Evolutionary conservation across 2,888 invertebrate species (phyloP).

Genomic region (Ormia ochracea): DNA sequence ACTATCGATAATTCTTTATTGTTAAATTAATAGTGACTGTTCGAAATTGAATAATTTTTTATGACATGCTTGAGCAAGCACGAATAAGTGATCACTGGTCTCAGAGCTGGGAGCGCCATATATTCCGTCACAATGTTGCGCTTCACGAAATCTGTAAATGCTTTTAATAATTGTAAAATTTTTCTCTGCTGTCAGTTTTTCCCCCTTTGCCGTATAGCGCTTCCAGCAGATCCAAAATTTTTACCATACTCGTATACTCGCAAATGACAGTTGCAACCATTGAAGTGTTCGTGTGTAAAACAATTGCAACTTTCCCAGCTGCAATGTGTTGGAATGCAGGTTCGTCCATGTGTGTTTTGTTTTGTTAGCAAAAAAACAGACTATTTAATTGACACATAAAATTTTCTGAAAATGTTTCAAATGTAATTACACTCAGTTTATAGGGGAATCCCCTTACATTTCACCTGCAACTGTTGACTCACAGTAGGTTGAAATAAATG

Average conservation of each 20-base stretch:
- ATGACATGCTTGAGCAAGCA: too few relatives aligned
- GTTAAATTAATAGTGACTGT: too few relatives aligned
- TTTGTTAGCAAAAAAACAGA: conserved; percentile 57
- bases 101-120: too few relatives aligned
- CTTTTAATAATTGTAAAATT: too few relatives aligned
- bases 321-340: background rate
- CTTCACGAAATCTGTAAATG: too few relatives aligned
- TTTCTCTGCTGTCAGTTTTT: too few relatives aligned
- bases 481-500: too few relatives aligned
- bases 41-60: too few relatives aligned
- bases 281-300: background rate
- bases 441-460: background rate
- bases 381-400: conserved; percentile 68
- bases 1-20: too few relatives aligned
- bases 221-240: background rate
- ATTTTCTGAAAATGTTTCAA: conserved; percentile 50
- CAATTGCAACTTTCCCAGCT: background rate
- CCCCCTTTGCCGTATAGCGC: too few relatives aligned
- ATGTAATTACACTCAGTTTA: conserved; percentile 36
- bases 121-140: too few relatives aligned
- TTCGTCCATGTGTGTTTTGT: background rate
- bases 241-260: background rate
- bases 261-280: background rate
- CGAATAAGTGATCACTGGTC: too few relatives aligned
- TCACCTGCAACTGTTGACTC: conserved; percentile 37